Conservation (phyloP, 2,888 invertebrate genomes). For the Stegophylla sp. region DNA sequence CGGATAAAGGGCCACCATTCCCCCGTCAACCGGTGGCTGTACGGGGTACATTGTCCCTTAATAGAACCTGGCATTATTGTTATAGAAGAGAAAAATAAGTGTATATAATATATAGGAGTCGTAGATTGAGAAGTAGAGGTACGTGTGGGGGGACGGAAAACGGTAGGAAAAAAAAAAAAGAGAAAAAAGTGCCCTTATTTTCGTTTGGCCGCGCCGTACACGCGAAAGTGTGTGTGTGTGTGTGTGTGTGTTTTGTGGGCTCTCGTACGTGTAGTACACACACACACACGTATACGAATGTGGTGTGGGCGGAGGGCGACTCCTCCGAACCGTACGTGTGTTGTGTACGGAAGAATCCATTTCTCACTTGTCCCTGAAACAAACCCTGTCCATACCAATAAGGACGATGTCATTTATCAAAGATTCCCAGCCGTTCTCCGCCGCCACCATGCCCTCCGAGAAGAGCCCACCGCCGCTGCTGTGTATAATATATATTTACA, state of each 20-base stretch:
- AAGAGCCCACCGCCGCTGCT: background rate
- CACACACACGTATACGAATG: background rate
- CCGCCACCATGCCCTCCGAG: no score
- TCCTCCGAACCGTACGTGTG: conserved; percentile 51
- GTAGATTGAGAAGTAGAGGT: background rate
- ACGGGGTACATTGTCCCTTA: conserved; percentile 48
- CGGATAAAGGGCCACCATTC: background rate
- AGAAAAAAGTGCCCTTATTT: conserved; percentile 50
- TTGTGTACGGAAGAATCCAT: conserved; percentile 59
- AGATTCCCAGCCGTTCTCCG: conserved; percentile 45
- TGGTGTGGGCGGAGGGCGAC: conserved; percentile 23
- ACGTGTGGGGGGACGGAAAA: conserved; percentile 3
- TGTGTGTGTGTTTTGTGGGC: background rate
- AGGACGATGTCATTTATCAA: conserved; percentile 59
- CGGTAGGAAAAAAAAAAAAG: conserved; percentile 1
- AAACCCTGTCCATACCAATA: conserved; percentile 59
- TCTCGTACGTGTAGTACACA: no score
- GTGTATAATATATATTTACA: background rate
- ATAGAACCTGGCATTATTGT: conserved; percentile 53
- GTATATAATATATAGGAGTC: background rate
- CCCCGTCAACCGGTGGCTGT: conserved; percentile 8
- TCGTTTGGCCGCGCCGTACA: conserved; percentile 8
- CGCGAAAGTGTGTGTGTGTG: background rate
- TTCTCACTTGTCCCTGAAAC: conserved; percentile 59
- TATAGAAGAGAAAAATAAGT: conserved; percentile 31